A percentile compares a stretch with the other conserved stretches of the same genome.
Evolutionary conservation across 2,888 invertebrate genomes (phyloP).

Genomic region (Sycophila texana): DNA sequence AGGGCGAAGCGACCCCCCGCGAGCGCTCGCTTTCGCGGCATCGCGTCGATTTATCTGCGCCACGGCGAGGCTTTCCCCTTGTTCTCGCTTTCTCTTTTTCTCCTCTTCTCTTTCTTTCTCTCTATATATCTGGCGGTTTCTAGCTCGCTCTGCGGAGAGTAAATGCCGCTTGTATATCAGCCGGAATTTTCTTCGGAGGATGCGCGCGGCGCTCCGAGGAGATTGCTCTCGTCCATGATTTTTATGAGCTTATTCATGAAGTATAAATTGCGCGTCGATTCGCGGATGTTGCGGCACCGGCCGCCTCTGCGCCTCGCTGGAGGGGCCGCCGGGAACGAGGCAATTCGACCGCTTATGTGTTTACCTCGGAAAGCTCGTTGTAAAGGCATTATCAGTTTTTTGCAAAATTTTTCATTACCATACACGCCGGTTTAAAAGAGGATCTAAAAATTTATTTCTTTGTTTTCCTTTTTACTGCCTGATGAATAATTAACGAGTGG

Average conservation of each 20-base stretch:
- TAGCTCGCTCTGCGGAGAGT: constrained; percentile 57
- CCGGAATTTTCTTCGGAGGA: constrained; percentile 59
- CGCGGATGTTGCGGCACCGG: neutral
- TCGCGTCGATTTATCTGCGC: constrained; percentile 53
- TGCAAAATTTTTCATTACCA: too few species aligned
- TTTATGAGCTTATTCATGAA: constrained; percentile 52
- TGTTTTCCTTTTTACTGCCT: too few species aligned
- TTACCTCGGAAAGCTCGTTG: too few species aligned
- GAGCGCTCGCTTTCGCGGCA: constrained; percentile 40
- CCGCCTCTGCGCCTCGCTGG: neutral
- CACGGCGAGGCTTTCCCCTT: constrained; percentile 10
- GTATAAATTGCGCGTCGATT: constrained; percentile 41
- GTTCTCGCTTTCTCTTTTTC: constrained; percentile 1
- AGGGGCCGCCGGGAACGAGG: neutral
- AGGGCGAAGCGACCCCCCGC: neutral
- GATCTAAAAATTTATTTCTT: too few species aligned
- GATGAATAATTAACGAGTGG: too few species aligned
- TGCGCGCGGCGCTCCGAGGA: neutral
- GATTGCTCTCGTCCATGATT: constrained; percentile 36
- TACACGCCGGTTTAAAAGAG: too few species aligned
- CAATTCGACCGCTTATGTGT: constrained; percentile 9
- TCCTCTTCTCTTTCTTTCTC: constrained; percentile 44
- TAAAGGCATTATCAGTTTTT: too few species aligned
- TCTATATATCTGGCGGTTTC: constrained; percentile 10
- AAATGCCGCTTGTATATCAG: constrained; percentile 65